Evolutionary conservation across 2,797 vertebrate species (phyloP).

Genomic region (Malacoctenus gilli): DNA sequence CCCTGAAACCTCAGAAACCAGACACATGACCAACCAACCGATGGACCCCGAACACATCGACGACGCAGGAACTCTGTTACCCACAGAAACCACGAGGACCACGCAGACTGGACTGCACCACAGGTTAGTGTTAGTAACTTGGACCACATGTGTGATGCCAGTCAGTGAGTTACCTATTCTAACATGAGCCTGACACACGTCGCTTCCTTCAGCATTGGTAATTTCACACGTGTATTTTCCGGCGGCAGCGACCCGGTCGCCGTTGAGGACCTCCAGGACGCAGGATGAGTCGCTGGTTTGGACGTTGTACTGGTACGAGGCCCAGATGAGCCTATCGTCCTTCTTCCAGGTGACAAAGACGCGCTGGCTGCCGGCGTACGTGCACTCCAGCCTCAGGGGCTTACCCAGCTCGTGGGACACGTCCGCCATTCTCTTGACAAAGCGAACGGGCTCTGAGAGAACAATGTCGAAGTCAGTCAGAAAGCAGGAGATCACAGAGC

Average conservation of each 20-base stretch:
- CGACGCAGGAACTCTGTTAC: neutral
- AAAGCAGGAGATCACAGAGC: neutral
- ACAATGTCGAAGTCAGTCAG: slow-evolving; percentile 43
- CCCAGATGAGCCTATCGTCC: slow-evolving; percentile 81
- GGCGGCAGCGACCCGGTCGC: slow-evolving; percentile 78
- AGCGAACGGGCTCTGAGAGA: slow-evolving; percentile 78
- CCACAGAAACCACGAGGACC: neutral
- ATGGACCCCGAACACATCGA: neutral
- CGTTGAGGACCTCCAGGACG: slow-evolving; percentile 79
- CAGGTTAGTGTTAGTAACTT: slow-evolving; percentile 16
- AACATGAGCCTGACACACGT: slow-evolving; percentile 60
- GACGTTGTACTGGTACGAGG: slow-evolving; percentile 87
- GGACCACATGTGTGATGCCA: neutral
- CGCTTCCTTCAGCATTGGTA: slow-evolving; percentile 83
- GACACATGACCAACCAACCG: too few species aligned
- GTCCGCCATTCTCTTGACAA: slow-evolving; percentile 86
- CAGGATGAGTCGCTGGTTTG: slow-evolving; percentile 85
- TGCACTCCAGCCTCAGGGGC: slow-evolving; percentile 87
- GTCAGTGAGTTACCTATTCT: slow-evolving; percentile 57
- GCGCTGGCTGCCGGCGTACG: slow-evolving; percentile 85
- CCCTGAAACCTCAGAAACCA: too few species aligned
- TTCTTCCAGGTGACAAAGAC: slow-evolving; percentile 89
- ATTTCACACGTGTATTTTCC: slow-evolving; percentile 90
- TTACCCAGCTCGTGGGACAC: slow-evolving; percentile 84
- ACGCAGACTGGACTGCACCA: neutral